A percentile compares a stretch with the other conserved stretches of the same genome.
Evolutionary conservation across 1,140 invertebrate genomes (phyloP).

Genomic region (Thaumetopoea pityocampa): DNA sequence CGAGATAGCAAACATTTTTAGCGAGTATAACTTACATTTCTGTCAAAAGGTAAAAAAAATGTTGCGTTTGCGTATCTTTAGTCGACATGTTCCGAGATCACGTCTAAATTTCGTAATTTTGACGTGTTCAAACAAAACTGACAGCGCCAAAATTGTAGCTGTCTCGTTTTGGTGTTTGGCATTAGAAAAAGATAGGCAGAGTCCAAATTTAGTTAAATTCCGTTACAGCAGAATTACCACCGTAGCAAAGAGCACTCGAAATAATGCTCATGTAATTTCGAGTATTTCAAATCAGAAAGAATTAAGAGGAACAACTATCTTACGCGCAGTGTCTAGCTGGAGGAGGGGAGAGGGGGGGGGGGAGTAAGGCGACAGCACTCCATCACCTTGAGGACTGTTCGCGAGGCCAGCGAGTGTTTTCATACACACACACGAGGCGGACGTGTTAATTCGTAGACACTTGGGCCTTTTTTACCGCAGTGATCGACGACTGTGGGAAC

Average conservation of each 20-base stretch:
- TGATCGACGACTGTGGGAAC: conserved; percentile 73
- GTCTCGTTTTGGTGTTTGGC: no score
- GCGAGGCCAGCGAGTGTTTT: conserved; percentile 62
- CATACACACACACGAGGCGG: conserved; percentile 64
- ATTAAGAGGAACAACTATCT: conserved; percentile 65
- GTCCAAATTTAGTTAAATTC: no score
- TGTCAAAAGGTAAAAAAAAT: no score
- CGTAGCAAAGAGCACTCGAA: conserved; percentile 38
- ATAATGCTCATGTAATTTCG: conserved; percentile 18
- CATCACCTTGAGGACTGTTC: conserved; percentile 63
- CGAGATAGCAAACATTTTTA: no score
- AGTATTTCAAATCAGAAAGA: conserved; percentile 66
- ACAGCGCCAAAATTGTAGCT: no score
- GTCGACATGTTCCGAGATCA: no score
- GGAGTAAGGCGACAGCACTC: conserved; percentile 50
- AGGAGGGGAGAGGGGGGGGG: conserved; percentile 17
- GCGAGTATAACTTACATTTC: no score
- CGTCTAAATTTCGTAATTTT: no score
- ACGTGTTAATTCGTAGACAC: conserved; percentile 75
- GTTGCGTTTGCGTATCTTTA: no score
- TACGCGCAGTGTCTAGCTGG: conserved; percentile 43
- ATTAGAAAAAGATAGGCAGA: no score
- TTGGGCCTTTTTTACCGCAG: conserved; percentile 65
- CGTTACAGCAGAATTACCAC: conserved; percentile 37
- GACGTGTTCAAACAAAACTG: no score